Evolutionary conservation across 2,888 invertebrate species (phyloP).

Genomic region (Nemurella pictetii): DNA sequence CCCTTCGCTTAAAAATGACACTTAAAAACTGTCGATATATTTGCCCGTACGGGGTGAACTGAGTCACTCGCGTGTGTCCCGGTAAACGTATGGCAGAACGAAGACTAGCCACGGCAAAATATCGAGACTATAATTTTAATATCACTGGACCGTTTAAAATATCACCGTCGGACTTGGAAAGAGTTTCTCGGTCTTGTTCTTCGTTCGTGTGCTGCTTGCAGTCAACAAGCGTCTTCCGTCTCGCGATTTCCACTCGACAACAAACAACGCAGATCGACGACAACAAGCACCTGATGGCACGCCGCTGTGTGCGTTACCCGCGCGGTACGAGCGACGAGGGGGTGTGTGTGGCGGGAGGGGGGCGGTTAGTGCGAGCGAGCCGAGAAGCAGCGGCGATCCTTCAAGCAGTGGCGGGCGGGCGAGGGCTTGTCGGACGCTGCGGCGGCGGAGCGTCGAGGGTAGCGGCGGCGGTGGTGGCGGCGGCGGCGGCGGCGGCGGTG

Average conservation of each 20-base stretch:
- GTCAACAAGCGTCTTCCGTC: background rate
- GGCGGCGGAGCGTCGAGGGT: background rate
- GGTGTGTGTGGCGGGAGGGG: background rate
- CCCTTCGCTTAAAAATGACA: background rate
- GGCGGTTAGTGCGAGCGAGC: background rate
- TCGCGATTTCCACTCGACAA: background rate
- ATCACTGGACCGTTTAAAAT: constrained; percentile 44
- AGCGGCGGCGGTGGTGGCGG: constrained; percentile 37
- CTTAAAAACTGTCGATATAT: background rate
- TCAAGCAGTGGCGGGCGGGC: constrained; percentile 33
- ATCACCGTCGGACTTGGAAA: constrained; percentile 40
- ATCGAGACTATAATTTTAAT: constrained; percentile 41
- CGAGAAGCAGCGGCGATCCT: constrained; percentile 24
- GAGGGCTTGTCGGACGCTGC: constrained; percentile 25
- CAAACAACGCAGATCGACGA: too few relatives aligned
- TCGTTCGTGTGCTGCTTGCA: background rate
- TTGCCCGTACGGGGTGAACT: constrained; percentile 30
- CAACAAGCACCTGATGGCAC: too few relatives aligned
- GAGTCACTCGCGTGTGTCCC: constrained; percentile 30
- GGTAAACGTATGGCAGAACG: constrained; percentile 43
- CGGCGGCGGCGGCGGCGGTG: constrained; percentile 55
- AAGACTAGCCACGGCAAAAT: constrained; percentile 44
- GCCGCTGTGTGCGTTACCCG: background rate
- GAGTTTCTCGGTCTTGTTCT: background rate
- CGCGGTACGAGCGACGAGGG: constrained; percentile 10